Evolutionary conservation across 2,113 vertebrate genomes (phyloP).

Genomic region (Chitala chitala): DNA sequence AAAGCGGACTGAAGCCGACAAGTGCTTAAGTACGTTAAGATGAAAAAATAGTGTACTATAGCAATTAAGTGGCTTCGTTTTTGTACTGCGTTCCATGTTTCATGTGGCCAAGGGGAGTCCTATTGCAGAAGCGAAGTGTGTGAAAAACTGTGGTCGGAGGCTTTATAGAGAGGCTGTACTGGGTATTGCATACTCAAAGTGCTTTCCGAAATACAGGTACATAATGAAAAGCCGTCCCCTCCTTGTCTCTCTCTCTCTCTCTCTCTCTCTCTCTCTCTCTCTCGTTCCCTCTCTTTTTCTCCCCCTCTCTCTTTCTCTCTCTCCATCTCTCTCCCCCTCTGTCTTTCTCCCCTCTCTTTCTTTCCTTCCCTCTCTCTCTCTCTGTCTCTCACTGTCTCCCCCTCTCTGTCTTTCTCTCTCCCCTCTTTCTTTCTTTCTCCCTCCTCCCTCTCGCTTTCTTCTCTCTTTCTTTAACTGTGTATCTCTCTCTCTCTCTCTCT

Average conservation of each 20-base stretch:
- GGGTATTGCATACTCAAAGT: conserved; percentile 51
- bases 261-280: neutral
- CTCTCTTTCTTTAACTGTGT: neutral
- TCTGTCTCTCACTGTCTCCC: neutral
- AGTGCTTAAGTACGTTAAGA: neutral
- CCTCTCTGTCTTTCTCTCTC: neutral
- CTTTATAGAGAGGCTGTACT: conserved; percentile 36
- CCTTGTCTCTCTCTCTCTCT: neutral
- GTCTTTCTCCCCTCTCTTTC: neutral
- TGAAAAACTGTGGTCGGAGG: neutral
- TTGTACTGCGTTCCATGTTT: neutral
- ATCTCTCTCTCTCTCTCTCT: neutral
- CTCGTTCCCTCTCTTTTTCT: neutral
- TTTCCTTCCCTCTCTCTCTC: neutral
- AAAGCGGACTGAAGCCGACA: neutral
- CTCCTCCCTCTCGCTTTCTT: neutral
- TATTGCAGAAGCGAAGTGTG: neutral
- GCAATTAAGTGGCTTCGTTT: neutral
- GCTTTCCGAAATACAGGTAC: conserved; percentile 48
- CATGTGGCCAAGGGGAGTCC: neutral
- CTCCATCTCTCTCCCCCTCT: neutral
- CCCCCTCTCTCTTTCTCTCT: neutral
- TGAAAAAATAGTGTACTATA: neutral
- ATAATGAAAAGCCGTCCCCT: conserved; percentile 27
- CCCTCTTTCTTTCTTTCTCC: too few relatives aligned